These are phyloP conservation scores for Lutraria lutraria DNA, from an alignment of 2,888 invertebrate genomes.

Conservation along the genomic window DNA sequence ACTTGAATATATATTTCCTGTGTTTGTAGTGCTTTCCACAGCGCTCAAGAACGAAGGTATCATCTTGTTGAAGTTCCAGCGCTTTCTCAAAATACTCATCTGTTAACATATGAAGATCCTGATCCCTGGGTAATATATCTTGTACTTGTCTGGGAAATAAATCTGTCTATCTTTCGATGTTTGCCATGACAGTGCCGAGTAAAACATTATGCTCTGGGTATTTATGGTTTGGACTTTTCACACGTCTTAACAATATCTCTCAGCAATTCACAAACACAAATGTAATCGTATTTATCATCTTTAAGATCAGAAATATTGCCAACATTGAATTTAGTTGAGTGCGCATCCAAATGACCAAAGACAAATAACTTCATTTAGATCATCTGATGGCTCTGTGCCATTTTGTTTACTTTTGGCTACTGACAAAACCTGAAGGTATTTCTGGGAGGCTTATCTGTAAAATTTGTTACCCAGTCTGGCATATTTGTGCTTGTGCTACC, in stretches of 20 bases:
- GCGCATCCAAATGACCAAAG: conserved; percentile 19
- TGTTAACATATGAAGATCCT: background rate
- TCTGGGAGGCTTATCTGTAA: background rate
- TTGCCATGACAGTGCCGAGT: background rate
- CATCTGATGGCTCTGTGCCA: background rate
- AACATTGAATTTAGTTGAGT: background rate
- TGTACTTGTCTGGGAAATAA: conserved; percentile 23
- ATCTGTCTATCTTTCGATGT: background rate
- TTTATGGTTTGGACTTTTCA: background rate
- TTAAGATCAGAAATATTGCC: background rate
- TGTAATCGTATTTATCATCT: background rate
- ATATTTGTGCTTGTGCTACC: conserved; percentile 25
- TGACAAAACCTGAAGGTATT: background rate
- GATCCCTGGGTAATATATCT: conserved; percentile 26
- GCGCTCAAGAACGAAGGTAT: conserved; percentile 47
- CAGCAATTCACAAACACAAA: background rate
- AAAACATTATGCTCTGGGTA: background rate
- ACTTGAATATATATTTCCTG: background rate
- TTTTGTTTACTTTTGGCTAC: background rate
- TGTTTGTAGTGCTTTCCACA: conserved; percentile 48
- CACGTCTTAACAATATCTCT: background rate
- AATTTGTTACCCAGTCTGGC: background rate
- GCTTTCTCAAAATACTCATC: conserved; percentile 32
- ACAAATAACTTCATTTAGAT: background rate
- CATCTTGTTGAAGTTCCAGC: conserved; percentile 11